Evolutionary conservation across 2,888 invertebrate species (phyloP).

Genomic region (Anodontia alba): DNA sequence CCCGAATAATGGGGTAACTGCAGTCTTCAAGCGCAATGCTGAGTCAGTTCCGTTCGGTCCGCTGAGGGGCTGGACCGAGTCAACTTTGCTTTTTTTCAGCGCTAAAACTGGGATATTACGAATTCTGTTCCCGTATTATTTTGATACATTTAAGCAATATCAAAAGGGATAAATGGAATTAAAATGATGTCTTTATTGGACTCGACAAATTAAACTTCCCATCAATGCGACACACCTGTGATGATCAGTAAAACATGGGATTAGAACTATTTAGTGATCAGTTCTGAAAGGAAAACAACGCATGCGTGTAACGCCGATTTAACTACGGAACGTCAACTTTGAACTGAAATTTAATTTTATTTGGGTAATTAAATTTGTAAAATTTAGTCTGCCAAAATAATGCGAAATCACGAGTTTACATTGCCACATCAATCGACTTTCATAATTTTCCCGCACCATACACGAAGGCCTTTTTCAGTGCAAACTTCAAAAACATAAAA

Average conservation of each 20-base stretch:
- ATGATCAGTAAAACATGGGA: slow-evolving; percentile 8
- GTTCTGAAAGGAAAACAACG: background rate
- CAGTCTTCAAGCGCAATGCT: no score
- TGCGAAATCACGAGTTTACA: no score
- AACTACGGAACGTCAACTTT: background rate
- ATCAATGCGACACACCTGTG: background rate
- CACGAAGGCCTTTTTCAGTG: no score
- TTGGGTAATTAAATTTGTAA: background rate
- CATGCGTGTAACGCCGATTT: background rate
- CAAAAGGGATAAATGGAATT: background rate
- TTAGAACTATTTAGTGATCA: slow-evolving; percentile 8
- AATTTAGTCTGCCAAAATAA: no score
- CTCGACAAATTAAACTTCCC: background rate
- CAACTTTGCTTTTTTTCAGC: background rate
- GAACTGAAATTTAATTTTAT: background rate
- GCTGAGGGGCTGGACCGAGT: background rate
- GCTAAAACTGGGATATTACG: background rate
- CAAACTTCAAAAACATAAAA: no score
- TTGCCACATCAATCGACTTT: no score
- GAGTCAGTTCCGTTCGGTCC: no score
- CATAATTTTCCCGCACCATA: no score
- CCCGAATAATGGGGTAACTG: no score
- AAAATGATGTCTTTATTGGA: background rate
- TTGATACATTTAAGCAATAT: background rate
- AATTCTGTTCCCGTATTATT: background rate